Evolutionary conservation across 1,140 invertebrate genomes (phyloP).

Genomic region (Pantala flavescens): DNA sequence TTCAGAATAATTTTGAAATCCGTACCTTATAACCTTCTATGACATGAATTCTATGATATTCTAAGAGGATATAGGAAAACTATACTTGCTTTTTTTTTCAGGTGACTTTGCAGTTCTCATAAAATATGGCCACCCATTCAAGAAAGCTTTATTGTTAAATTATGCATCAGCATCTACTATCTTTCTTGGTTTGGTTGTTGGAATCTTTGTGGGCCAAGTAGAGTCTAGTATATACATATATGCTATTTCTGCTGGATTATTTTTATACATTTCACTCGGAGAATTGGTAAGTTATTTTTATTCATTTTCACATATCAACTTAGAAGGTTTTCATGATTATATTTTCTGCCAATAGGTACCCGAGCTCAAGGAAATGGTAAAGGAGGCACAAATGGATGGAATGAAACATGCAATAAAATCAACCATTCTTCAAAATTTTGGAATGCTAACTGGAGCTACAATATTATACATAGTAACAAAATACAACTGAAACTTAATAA

Average conservation of each 20-base stretch:
- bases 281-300: slow-evolving; percentile 43
- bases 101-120: slow-evolving; percentile 61
- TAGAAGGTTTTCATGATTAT: not conserved
- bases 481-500: not conserved
- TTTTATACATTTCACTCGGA: slow-evolving; percentile 51
- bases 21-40: too few species aligned
- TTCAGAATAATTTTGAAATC: too few species aligned
- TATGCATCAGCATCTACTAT: slow-evolving; percentile 49
- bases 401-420: not conserved
- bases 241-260: slow-evolving; percentile 50
- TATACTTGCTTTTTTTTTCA: slow-evolving; percentile 26
- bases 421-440: not conserved
- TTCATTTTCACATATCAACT: not conserved
- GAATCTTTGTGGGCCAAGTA: slow-evolving; percentile 43
- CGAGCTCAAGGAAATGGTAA: not conserved
- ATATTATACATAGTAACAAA: not conserved
- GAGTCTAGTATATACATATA: slow-evolving; percentile 43
- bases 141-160: slow-evolving; percentile 54
- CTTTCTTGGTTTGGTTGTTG: slow-evolving; percentile 51
- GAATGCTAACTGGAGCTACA: not conserved
- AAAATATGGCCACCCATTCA: slow-evolving; percentile 54
- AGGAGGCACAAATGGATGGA: not conserved
- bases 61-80: too few species aligned
- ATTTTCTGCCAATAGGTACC: not conserved
- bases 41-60: too few species aligned